Percentiles rank a stretch among this genome's conserved stretches.
phyloP scores from a whole-genome alignment of 2,113 vertebrate genomes.

The Choloepus hoffmanni region DNA sequence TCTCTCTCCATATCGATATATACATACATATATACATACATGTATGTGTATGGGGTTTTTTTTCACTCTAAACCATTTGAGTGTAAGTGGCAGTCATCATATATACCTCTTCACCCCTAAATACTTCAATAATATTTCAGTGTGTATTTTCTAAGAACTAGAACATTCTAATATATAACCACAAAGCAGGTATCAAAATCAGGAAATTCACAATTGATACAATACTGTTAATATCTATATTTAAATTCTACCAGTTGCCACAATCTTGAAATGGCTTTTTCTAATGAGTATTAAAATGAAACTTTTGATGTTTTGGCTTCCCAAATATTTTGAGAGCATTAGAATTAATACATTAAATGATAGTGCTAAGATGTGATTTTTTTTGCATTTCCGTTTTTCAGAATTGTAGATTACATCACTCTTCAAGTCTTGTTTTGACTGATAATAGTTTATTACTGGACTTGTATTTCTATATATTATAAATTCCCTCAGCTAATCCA shows the following conservation, averaged over 20 bases:
- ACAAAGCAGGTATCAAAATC: conserved; percentile 57
- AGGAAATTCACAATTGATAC: conserved; percentile 10
- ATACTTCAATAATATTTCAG: conserved; percentile 24
- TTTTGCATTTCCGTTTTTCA: conserved; percentile 37
- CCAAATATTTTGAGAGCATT: conserved; percentile 29
- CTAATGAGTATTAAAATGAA: conserved; percentile 27
- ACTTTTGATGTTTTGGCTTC: not conserved
- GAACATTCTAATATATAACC: not conserved
- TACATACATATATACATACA: not conserved
- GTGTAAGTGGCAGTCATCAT: not conserved
- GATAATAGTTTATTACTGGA: conserved; percentile 24
- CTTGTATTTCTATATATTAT: conserved; percentile 38
- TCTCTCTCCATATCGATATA: not conserved
- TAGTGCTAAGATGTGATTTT: not conserved
- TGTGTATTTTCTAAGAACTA: conserved; percentile 6
- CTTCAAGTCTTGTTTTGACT: conserved; percentile 26
- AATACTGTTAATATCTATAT: conserved; percentile 39
- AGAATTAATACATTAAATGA: conserved; percentile 39
- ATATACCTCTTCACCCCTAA: not conserved
- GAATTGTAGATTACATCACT: not conserved
- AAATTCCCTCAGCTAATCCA: not conserved
- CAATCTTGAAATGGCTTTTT: conserved; percentile 38
- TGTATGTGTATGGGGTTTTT: no score
- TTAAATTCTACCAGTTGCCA: not conserved
- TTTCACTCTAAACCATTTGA: not conserved